Conservation (phyloP, 2,113 vertebrate genomes). For the Neofelis nebulosa region DNA sequence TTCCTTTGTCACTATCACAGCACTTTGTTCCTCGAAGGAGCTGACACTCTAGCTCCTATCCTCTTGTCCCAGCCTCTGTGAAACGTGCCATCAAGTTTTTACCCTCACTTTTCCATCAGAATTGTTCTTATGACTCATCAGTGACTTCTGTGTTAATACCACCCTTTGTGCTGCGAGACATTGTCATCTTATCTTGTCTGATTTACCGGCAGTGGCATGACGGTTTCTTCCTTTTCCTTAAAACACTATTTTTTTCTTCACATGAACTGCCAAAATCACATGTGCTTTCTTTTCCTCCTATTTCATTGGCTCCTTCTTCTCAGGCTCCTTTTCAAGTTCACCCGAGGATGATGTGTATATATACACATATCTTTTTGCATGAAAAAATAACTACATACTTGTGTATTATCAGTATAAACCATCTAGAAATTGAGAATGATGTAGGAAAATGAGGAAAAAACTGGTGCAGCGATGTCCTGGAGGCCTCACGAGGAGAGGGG, state of each 20-base stretch:
- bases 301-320: neutral
- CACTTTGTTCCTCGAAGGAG: neutral
- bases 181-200: neutral
- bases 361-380: neutral
- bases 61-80: neutral
- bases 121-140: neutral
- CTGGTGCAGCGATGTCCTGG: neutral
- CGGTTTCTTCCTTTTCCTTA: neutral
- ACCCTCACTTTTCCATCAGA: neutral
- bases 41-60: too few species aligned
- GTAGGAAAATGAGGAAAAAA: neutral
- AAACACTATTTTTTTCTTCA: neutral
- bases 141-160: neutral
- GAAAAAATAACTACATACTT: neutral
- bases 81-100: neutral
- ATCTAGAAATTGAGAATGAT: neutral
- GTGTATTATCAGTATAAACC: neutral
- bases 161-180: neutral
- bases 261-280: fast-evolving
- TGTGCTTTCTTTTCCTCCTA: neutral
- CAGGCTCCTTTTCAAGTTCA: too few species aligned
- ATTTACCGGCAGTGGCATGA: fast-evolving
- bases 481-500: neutral
- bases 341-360: neutral
- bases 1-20: fast-evolving